Percentiles rank a stretch among this genome's conserved stretches.
phyloP scores from a whole-genome alignment of 2,888 invertebrate species.

The Steinernema scapterisci region DNA sequence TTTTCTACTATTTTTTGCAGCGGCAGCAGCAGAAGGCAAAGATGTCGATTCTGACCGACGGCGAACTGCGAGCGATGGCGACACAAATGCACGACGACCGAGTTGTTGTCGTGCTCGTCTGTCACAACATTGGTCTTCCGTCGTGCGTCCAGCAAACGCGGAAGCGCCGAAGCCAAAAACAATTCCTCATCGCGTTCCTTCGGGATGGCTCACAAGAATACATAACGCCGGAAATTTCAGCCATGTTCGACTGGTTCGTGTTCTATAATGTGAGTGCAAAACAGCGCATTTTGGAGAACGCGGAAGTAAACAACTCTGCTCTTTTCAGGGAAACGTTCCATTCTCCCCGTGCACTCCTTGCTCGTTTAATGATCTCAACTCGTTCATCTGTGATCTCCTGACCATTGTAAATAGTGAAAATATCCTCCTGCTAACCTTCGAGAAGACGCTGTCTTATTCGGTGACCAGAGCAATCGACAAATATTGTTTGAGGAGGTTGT shows the following conservation, averaged over 20 bases:
- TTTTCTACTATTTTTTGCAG: too few species aligned
- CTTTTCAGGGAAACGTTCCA: not conserved
- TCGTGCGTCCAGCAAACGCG: not conserved
- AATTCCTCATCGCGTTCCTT: not conserved
- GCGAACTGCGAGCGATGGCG: too few species aligned
- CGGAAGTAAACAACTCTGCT: too few species aligned
- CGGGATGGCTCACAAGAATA: not conserved
- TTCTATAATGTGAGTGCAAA: not conserved
- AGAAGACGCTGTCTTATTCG: not conserved
- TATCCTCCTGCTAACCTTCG: not conserved
- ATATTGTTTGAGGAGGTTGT: not conserved
- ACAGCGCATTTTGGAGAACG: not conserved
- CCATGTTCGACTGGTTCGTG: not conserved
- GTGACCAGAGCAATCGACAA: not conserved
- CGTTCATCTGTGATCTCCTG: not conserved
- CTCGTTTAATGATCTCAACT: not conserved
- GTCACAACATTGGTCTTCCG: conserved; percentile 12
- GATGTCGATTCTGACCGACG: too few species aligned
- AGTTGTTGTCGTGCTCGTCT: not conserved
- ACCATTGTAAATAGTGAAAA: conserved; percentile 1
- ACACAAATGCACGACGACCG: too few species aligned
- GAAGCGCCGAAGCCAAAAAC: not conserved
- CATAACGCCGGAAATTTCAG: not conserved
- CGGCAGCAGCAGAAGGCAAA: too few species aligned
- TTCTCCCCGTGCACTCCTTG: not conserved